Evolutionary conservation across 2,888 invertebrate genomes (phyloP), one percentile per base, ranked within the genome.

Genomic region (Ectemnius continuus): DNA sequence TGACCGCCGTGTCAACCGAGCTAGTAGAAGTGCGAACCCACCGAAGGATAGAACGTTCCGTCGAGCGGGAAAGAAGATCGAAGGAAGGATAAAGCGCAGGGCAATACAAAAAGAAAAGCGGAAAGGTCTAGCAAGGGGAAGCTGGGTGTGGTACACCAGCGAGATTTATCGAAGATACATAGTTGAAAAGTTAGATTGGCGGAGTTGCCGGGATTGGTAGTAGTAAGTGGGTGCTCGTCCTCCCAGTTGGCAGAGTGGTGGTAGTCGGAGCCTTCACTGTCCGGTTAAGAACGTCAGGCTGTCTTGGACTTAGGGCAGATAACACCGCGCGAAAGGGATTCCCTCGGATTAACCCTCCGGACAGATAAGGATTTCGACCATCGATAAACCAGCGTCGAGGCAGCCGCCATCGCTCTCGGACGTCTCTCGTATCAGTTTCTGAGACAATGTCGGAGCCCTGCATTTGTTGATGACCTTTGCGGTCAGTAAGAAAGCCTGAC

Each of bases 101-200:
- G 57, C 36, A 28, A 61, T 46, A 47, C 14, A 48, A 57, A 62
- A n/a, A 28, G 23, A 52, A 23, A 2, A 67, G 23, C 16, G 45
- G 60, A 60, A 59, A 64, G 61, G 58, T 58, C 20, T 61, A 69
- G 63, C 47, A 70, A 46, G 70, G 59, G 48, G 36, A 36, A 57
- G 66, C 56, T 56, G 56, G 26, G 45, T 36, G 66, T 47, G 65
- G 70, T 69, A 81, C 58, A 76, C 8, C 67, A 69, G 64, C 73
- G 74, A 86, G 86, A 87, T 87, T 88, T 88, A 88, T 87, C 80
- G 87, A 81, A 81, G 76, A 79, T 36, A 36, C 36, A 36, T 82
- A 86, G 85, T 86, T 85, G 83, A 85, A 86, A 87, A 88, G 85
- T 87, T 85, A 82, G 36, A 36, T 36, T 36, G 36, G 3, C 36